These are phyloP conservation scores for Tipula confusa DNA, from an alignment of 2,888 invertebrate species.

Conservation along the genomic window DNA sequence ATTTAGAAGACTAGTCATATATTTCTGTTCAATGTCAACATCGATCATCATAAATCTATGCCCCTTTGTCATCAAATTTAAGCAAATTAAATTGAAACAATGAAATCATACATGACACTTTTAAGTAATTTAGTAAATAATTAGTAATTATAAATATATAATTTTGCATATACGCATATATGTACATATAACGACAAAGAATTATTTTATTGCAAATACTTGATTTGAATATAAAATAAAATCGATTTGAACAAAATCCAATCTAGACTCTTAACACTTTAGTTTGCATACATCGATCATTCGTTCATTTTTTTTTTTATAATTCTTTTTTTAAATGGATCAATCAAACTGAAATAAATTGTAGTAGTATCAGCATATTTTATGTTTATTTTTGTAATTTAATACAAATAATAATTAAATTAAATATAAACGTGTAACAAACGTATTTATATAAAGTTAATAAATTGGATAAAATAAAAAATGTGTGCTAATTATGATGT, in stretches of 20 bases:
- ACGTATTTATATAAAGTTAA: not conserved
- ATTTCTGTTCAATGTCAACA: too few relatives aligned
- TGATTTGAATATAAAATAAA: not conserved
- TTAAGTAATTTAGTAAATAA: not conserved
- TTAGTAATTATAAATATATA: not conserved
- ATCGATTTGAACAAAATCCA: not conserved
- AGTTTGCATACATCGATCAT: not conserved
- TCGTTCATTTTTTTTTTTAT: not conserved
- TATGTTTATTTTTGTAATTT: not conserved
- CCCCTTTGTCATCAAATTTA: not conserved
- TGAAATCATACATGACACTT: not conserved
- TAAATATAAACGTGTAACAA: not conserved
- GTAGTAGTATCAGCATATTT: not conserved
- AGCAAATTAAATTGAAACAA: not conserved
- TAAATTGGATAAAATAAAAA: not conserved
- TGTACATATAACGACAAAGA: not conserved
- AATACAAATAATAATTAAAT: not conserved
- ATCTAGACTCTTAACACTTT: not conserved
- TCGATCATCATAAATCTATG: too few relatives aligned
- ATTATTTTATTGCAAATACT: not conserved
- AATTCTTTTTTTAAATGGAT: not conserved
- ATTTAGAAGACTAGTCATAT: too few relatives aligned
- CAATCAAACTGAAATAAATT: not conserved
- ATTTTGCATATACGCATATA: not conserved
- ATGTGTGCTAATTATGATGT: not conserved